These are phyloP conservation scores for Haplochromis vanheusdeni DNA, from an alignment of 2,113 vertebrate species.

Conservation along the genomic window DNA sequence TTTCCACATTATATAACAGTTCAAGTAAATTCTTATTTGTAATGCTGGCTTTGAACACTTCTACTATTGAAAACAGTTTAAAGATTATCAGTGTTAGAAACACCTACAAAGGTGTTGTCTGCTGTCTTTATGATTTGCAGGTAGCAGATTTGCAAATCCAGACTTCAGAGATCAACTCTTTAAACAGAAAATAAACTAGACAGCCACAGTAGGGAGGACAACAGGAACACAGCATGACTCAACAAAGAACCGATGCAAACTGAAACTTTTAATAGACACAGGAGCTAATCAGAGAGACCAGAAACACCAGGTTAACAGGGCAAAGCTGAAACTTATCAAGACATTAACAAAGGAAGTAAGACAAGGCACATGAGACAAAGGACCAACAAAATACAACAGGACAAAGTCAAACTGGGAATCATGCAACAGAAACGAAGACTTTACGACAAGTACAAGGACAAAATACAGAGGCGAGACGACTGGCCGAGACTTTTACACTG, in stretches of 20 bases:
- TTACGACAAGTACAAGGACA: background rate
- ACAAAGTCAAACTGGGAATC: background rate
- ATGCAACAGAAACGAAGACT: rapidly evolving
- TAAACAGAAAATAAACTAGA: background rate
- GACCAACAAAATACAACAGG: background rate
- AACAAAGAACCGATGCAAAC: background rate
- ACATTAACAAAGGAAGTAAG: background rate
- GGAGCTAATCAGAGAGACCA: background rate
- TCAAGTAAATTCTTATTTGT: background rate
- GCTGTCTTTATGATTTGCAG: background rate
- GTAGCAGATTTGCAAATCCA: background rate
- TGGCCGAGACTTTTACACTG: background rate
- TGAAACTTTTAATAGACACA: background rate
- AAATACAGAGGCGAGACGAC: background rate
- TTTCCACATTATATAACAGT: background rate
- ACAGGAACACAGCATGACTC: background rate
- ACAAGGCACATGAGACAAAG: background rate
- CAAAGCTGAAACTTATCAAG: background rate
- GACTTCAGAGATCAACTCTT: background rate
- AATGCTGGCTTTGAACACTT: background rate
- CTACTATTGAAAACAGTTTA: background rate
- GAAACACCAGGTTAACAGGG: background rate
- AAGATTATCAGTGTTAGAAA: background rate
- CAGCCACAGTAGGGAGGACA: background rate
- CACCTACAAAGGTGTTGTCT: background rate